Conservation (phyloP, 2,888 invertebrate genomes). For the Aradus depressus region DNA sequence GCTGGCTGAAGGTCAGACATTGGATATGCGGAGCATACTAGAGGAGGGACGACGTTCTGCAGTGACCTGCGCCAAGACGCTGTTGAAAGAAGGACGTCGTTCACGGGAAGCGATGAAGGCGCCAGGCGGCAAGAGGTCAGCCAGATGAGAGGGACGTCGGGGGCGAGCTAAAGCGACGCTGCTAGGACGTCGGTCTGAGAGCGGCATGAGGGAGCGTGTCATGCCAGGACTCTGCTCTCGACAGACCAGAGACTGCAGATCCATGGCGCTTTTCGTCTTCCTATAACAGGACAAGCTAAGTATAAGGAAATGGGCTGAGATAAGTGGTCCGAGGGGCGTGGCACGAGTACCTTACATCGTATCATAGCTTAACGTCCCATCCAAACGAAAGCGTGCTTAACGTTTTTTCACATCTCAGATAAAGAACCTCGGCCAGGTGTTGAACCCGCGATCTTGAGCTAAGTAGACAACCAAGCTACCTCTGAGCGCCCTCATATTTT, state of each 20-base stretch:
- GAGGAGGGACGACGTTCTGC: conserved; percentile 32
- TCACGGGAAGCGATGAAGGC: conserved; percentile 28
- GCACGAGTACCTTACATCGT: too few relatives aligned
- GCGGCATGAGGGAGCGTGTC: conserved; percentile 31
- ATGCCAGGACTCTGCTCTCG: conserved; percentile 29
- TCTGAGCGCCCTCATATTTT: too few relatives aligned
- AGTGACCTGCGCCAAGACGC: conserved; percentile 33
- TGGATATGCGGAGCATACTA: conserved; percentile 32
- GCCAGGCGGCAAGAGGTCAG: conserved; percentile 25
- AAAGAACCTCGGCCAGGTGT: too few relatives aligned
- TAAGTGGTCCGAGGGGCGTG: too few relatives aligned
- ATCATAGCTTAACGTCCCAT: too few relatives aligned
- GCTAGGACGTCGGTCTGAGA: conserved; percentile 22
- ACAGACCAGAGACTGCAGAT: conserved; percentile 59
- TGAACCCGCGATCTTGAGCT: too few relatives aligned
- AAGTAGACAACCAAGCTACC: too few relatives aligned
- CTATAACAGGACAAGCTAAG: too few relatives aligned
- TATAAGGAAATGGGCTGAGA: too few relatives aligned
- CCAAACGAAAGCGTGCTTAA: too few relatives aligned
- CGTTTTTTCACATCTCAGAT: too few relatives aligned
- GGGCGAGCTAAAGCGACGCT: conserved; percentile 24
- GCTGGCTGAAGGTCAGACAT: conserved; percentile 28
- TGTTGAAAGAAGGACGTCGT: conserved; percentile 32
- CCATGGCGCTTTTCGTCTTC: conserved; percentile 71
- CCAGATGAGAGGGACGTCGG: conserved; percentile 24